Evolutionary conservation across 1,140 invertebrate species (phyloP).

Genomic region (Pseudomyrmex sp.): DNA sequence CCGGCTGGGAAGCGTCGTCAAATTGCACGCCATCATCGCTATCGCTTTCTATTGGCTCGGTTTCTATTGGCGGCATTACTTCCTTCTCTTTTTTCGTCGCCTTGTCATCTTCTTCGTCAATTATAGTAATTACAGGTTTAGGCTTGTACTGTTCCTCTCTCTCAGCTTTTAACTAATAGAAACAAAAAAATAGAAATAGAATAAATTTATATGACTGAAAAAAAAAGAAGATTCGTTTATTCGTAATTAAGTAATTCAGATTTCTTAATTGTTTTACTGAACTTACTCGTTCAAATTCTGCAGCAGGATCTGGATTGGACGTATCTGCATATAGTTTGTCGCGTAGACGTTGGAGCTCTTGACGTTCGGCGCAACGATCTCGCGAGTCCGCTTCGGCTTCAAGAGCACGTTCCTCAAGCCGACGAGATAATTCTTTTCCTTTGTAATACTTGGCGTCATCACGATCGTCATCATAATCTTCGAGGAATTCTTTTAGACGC

Average conservation of each 20-base stretch:
- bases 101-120: constrained; percentile 85
- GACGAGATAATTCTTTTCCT: constrained; percentile 94
- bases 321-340: constrained; percentile 93
- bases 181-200: constrained; percentile 52
- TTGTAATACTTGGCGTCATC: constrained; percentile 99
- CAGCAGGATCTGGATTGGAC: constrained; percentile 91
- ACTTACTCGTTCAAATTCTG: constrained; percentile 91
- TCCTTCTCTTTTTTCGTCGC: constrained; percentile 83
- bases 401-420: constrained; percentile 95
- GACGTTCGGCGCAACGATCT: constrained; percentile 95
- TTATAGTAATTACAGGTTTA: constrained; percentile 89
- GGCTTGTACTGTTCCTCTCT: constrained; percentile 94
- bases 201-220: not conserved
- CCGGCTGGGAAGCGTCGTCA: constrained; percentile 78
- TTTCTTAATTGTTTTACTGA: no score
- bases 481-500: constrained; percentile 97
- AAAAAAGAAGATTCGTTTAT: not conserved
- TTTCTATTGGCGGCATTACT: constrained; percentile 87
- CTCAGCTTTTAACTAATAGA: constrained; percentile 88
- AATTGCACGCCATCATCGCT: constrained; percentile 83
- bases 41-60: constrained; percentile 89
- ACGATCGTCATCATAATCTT: constrained; percentile 99
- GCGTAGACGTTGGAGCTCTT: constrained; percentile 96
- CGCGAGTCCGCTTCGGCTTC: constrained; percentile 96
- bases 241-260: not conserved